Conservation (phyloP, 2,888 invertebrate species). For the Anoncus sp. region DNA sequence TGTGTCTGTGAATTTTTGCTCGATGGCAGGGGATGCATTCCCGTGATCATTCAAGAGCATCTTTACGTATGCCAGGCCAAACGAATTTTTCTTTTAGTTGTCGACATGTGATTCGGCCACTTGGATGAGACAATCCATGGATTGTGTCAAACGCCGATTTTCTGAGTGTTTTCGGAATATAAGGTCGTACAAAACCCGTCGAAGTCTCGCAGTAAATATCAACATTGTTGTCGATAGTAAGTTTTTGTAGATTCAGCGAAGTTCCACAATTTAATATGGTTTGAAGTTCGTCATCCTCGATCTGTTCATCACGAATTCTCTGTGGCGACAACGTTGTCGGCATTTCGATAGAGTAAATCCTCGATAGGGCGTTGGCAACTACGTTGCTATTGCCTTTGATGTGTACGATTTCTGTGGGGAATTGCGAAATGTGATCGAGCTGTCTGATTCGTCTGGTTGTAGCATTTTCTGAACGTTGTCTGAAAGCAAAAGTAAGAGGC, state of each 20-base stretch:
- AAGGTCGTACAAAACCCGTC: conserved; percentile 33
- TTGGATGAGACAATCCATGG: conserved; percentile 45
- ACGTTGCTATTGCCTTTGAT: conserved; percentile 45
- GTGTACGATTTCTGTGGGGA: conserved; percentile 36
- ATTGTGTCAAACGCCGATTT: conserved; percentile 34
- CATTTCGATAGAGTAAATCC: conserved; percentile 39
- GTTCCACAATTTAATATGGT: neutral
- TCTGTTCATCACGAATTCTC: conserved; percentile 23
- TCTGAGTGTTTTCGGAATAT: conserved; percentile 36
- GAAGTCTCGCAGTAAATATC: conserved; percentile 43
- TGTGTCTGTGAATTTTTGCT: conserved; percentile 70
- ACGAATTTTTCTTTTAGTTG: conserved; percentile 66
- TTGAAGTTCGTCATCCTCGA: conserved; percentile 27
- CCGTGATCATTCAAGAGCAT: conserved; percentile 71
- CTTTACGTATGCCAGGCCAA: conserved; percentile 71
- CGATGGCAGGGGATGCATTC: conserved; percentile 74
- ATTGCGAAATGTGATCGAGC: conserved; percentile 46
- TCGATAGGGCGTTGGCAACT: conserved; percentile 48
- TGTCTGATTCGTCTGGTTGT: conserved; percentile 44
- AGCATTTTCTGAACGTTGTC: conserved; percentile 33
- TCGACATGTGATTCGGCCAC: conserved; percentile 13
- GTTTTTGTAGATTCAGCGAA: conserved; percentile 32
- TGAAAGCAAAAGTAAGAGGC: conserved; percentile 37
- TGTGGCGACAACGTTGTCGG: conserved; percentile 27
- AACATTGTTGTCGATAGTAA: conserved; percentile 7